phyloP scores from a whole-genome alignment of 2,797 vertebrate species.

The Poecilia picta region DNA sequence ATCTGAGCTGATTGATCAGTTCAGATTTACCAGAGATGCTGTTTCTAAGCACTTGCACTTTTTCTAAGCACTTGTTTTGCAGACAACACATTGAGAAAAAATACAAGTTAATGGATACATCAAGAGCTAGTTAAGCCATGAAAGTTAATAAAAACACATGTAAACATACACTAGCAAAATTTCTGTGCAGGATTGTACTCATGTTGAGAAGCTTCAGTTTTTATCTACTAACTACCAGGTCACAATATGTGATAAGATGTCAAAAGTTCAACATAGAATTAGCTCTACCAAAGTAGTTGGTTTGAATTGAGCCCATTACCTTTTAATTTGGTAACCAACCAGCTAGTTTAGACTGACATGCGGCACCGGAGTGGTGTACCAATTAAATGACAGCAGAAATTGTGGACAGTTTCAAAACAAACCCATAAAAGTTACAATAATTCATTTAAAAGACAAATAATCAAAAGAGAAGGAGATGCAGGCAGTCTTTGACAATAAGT shows the following conservation, averaged over 20 bases:
- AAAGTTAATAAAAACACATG: background rate
- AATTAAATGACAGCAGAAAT: too few species aligned
- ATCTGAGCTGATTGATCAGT: background rate
- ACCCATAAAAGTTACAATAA: too few species aligned
- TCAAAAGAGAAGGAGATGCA: too few species aligned
- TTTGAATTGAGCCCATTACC: background rate
- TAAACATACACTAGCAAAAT: background rate
- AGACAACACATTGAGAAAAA: too few species aligned
- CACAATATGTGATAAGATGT: background rate
- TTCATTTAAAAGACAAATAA: too few species aligned
- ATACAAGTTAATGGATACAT: background rate
- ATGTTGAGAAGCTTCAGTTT: background rate
- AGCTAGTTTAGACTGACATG: slow-evolving; percentile 5
- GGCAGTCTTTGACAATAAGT: too few species aligned
- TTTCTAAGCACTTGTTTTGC: too few species aligned
- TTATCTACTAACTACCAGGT: background rate
- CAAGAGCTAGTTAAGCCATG: background rate
- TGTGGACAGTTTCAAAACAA: too few species aligned
- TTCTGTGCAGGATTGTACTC: background rate
- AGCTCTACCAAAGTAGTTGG: background rate
- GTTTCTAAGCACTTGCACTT: too few species aligned
- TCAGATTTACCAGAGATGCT: background rate
- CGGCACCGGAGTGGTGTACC: too few species aligned
- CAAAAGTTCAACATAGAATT: background rate
- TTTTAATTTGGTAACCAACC: background rate